Conservation (phyloP, 2,888 invertebrate genomes). For the Diadegma fenestrale region DNA sequence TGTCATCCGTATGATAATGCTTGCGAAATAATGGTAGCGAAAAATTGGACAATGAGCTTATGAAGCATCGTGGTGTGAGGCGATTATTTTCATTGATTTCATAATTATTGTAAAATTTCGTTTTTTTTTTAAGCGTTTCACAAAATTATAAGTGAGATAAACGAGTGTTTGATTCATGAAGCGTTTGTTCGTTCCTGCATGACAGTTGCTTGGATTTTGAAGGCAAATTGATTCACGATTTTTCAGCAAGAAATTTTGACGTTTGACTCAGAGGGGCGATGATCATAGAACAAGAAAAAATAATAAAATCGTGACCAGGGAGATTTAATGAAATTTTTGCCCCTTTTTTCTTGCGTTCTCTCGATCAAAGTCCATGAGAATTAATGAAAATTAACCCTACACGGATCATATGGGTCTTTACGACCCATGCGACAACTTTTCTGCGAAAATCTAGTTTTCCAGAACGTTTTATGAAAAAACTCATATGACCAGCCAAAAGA, state of each 20-base stretch:
- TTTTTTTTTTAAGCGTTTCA: constrained; percentile 55
- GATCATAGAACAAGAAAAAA: constrained; percentile 3
- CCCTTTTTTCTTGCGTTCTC: too few relatives aligned
- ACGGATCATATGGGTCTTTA: too few relatives aligned
- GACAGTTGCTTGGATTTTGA: constrained; percentile 56
- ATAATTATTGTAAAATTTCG: not conserved
- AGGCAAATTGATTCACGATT: not conserved
- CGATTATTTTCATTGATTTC: not conserved
- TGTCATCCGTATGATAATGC: constrained; percentile 82
- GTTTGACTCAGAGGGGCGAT: not conserved
- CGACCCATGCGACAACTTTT: too few relatives aligned
- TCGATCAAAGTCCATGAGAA: too few relatives aligned
- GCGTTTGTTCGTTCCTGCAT: constrained; percentile 60
- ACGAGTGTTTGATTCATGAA: constrained; percentile 58
- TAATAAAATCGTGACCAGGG: not conserved
- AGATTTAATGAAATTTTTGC: not conserved
- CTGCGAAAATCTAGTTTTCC: too few relatives aligned
- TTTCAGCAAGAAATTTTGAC: not conserved
- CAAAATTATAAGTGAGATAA: constrained; percentile 54
- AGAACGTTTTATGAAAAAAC: too few relatives aligned
- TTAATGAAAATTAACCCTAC: too few relatives aligned
- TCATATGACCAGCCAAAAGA: too few relatives aligned
- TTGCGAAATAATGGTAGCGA: constrained; percentile 81
- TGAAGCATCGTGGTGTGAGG: constrained; percentile 74
- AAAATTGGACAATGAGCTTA: constrained; percentile 66